Conservation (phyloP, 92 coral and sea anemone genomes). For the Blastomussa wellsi region DNA sequence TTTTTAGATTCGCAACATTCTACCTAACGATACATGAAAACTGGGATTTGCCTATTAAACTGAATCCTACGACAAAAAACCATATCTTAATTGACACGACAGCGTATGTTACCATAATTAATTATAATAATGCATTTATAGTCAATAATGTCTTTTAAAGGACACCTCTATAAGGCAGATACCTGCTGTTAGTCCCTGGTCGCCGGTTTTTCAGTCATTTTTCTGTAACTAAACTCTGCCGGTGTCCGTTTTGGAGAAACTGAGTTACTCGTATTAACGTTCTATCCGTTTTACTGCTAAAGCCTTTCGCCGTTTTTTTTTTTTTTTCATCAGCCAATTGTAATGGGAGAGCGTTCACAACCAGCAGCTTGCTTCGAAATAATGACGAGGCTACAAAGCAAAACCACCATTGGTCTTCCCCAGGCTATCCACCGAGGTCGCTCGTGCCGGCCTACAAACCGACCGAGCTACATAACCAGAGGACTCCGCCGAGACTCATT, state of each 20-base stretch:
- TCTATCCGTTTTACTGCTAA: not conserved
- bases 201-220: too few species aligned
- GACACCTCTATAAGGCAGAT: too few species aligned
- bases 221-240: too few species aligned
- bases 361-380: slow-evolving; percentile 35
- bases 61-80: too few species aligned
- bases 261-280: not conserved
- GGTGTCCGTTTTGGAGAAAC: too few species aligned
- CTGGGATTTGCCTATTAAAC: too few species aligned
- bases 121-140: not conserved
- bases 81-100: not conserved
- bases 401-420: slow-evolving; percentile 67
- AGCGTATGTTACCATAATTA: too few species aligned
- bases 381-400: slow-evolving; percentile 60
- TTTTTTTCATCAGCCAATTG: slow-evolving; percentile 9
- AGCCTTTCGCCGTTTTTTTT: not conserved
- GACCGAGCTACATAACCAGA: slow-evolving; percentile 63
- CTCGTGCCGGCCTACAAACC: slow-evolving; percentile 76
- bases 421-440: slow-evolving; percentile 67
- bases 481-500: slow-evolving; percentile 76
- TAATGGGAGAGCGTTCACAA: slow-evolving; percentile 40
- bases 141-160: too few species aligned
- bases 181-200: too few species aligned
- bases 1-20: too few species aligned
- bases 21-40: not conserved